Conservation (phyloP, 2,888 invertebrate genomes). For the Priocnemis perturbator region DNA sequence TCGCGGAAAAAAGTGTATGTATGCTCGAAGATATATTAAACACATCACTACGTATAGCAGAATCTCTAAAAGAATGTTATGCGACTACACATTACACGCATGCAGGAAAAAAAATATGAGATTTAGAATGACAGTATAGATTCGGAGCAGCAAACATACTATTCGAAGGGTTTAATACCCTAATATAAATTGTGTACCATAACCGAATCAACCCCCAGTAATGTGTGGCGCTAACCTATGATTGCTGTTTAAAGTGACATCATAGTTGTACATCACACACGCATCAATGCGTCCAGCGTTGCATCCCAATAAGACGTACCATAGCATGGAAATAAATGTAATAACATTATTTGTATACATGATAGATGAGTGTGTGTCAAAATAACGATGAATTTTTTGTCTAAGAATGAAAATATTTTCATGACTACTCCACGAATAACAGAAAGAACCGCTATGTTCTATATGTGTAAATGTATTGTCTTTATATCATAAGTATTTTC, state of each 20-base stretch:
- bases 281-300: conserved; percentile 71
- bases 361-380: conserved; percentile 36
- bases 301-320: conserved; percentile 72
- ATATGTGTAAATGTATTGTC: conserved; percentile 9
- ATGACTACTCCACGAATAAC: conserved; percentile 24
- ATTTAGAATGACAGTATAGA: conserved; percentile 15
- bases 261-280: conserved; percentile 72
- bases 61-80: background rate
- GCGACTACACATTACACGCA: conserved; percentile 31
- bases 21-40: no score
- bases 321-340: conserved; percentile 74
- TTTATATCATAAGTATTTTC: conserved; percentile 37
- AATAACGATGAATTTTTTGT: conserved; percentile 43
- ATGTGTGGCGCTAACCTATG: conserved; percentile 74
- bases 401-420: conserved; percentile 53
- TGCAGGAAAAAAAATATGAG: conserved; percentile 32
- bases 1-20: no score
- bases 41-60: no score
- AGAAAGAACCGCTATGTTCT: conserved; percentile 16
- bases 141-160: conserved; percentile 44
- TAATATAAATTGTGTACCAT: conserved; percentile 61
- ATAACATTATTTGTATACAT: conserved; percentile 63
- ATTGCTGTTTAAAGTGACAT: conserved; percentile 73
- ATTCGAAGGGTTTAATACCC: conserved; percentile 42
- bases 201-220: conserved; percentile 68